Evolutionary conservation across 2,797 vertebrate genomes (phyloP).

Genomic region (Sebastiscus albofasciatus): DNA sequence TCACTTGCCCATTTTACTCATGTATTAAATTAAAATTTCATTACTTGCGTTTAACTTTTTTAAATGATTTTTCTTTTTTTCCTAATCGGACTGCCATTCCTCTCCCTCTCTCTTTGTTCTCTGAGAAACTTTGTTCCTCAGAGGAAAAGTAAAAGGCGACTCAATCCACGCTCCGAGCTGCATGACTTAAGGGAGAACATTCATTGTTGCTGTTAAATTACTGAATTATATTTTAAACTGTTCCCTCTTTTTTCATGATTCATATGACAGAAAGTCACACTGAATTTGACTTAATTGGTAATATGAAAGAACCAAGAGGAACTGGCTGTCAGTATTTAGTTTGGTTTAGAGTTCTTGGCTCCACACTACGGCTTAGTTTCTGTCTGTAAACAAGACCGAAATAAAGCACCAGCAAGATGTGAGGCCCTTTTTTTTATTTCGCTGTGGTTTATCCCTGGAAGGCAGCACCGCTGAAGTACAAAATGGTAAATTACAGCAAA

Average conservation of each 20-base stretch:
- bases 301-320: neutral
- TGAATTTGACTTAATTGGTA: neutral
- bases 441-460: neutral
- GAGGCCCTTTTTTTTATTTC: neutral
- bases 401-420: neutral
- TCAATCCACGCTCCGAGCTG: neutral
- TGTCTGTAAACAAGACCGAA: neutral
- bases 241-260: neutral
- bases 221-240: neutral
- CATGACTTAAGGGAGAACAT: neutral
- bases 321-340: neutral
- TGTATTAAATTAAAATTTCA: neutral
- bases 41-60: neutral
- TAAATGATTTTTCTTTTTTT: neutral
- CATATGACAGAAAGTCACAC: neutral
- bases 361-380: neutral
- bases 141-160: neutral
- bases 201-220: neutral
- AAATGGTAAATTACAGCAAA: neutral
- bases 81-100: neutral
- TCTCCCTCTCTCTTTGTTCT: neutral
- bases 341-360: neutral
- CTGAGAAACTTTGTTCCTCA: neutral
- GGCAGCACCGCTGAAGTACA: neutral
- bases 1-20: neutral